Percentiles rank a stretch among this genome's conserved stretches.
Evolutionary conservation across 2,888 invertebrate genomes (phyloP).

Genomic region (Tetheella fluctuosa): DNA sequence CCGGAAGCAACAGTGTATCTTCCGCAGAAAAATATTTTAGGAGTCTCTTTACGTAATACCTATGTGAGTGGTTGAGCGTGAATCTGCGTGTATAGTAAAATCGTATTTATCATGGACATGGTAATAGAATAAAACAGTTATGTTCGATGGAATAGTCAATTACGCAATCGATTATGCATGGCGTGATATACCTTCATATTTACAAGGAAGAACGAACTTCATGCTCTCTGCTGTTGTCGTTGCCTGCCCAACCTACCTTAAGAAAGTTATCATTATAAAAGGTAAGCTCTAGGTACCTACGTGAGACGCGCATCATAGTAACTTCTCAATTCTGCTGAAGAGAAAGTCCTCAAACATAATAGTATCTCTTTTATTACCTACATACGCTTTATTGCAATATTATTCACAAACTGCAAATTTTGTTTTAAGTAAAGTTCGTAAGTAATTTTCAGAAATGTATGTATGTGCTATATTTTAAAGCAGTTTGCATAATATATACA

Average conservation of each 20-base stretch:
- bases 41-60: slow-evolving; percentile 54
- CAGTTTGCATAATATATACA: not conserved
- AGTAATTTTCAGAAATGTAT: not conserved
- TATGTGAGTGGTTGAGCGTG: slow-evolving; percentile 48
- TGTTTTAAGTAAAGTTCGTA: slow-evolving; percentile 2
- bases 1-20: slow-evolving; percentile 50
- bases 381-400: slow-evolving; percentile 32
- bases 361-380: slow-evolving; percentile 27
- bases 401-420: slow-evolving; percentile 30
- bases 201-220: slow-evolving; percentile 17
- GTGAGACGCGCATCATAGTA: slow-evolving; percentile 40
- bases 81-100: slow-evolving; percentile 35
- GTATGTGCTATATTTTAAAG: not conserved
- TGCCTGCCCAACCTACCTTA: slow-evolving; percentile 33
- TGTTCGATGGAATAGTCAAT: slow-evolving; percentile 40
- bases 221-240: slow-evolving; percentile 13
- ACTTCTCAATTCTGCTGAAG: slow-evolving; percentile 40
- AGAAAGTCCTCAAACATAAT: slow-evolving; percentile 51
- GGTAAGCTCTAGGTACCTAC: slow-evolving; percentile 29
- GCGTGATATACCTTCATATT: slow-evolving; percentile 25
- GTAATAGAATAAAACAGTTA: slow-evolving; percentile 28
- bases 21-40: slow-evolving; percentile 46
- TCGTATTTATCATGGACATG: slow-evolving; percentile 13
- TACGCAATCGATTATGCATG: slow-evolving; percentile 37
- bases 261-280: slow-evolving; percentile 43